phyloP scores from a whole-genome alignment of 2,797 vertebrate genomes.

The Cebuella pygmaea region DNA sequence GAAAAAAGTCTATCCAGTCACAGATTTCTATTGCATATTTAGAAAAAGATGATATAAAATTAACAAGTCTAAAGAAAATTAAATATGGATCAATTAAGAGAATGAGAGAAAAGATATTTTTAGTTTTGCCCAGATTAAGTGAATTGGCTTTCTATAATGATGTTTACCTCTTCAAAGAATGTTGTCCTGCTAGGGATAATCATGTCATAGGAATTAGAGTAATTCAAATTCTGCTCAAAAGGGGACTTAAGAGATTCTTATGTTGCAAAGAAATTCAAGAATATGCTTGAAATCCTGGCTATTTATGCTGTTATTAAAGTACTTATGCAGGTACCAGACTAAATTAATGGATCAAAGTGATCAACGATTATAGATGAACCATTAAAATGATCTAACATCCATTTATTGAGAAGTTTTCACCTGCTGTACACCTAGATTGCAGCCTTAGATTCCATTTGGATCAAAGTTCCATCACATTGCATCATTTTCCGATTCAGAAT shows the following conservation, averaged over 20 bases:
- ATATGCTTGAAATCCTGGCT: not conserved
- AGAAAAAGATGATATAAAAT: conserved; percentile 23
- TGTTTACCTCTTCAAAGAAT: conserved; percentile 25
- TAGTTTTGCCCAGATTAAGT: conserved; percentile 37
- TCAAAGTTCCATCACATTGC: not conserved
- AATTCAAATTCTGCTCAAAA: conserved; percentile 51
- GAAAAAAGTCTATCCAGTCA: conserved; percentile 3
- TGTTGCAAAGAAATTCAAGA: conserved; percentile 44
- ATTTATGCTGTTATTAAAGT: conserved; percentile 6
- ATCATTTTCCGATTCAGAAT: conserved; percentile 31
- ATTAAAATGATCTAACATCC: not conserved
- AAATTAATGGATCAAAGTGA: not conserved
- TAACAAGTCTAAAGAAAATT: not conserved
- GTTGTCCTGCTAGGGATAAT: conserved; percentile 34
- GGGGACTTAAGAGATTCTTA: conserved; percentile 24
- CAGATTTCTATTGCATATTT: not conserved
- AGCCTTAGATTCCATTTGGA: not conserved
- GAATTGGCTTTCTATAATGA: not conserved
- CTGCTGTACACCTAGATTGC: not conserved
- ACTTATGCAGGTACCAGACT: not conserved
- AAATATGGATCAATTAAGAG: not conserved
- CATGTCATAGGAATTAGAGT: not conserved
- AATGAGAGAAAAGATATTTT: not conserved
- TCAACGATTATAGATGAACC: not conserved
- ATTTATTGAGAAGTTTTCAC: not conserved